Conservation (phyloP, 2,797 vertebrate genomes). For the Neosilurus mollespiculum region DNA sequence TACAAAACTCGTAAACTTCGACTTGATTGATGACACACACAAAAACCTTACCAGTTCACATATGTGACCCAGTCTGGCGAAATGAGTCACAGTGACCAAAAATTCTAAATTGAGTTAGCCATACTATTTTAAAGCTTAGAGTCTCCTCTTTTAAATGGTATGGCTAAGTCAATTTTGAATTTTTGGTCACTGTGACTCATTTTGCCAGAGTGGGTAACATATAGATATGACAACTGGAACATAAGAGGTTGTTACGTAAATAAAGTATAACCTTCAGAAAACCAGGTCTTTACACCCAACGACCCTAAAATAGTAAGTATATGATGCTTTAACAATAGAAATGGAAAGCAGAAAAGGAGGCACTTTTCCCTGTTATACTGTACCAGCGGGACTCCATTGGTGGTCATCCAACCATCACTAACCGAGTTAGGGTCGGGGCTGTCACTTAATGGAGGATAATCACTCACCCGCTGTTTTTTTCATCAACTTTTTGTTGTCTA, state of each 20-base stretch:
- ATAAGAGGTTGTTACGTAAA: background rate
- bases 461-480: constrained; percentile 79
- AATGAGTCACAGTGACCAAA: no score
- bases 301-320: background rate
- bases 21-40: background rate
- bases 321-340: constrained; percentile 21
- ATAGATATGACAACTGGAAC: background rate
- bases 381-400: constrained; percentile 86
- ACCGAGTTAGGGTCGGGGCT: constrained; percentile 90
- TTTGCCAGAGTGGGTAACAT: no score
- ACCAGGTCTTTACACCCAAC: background rate
- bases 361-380: constrained; percentile 77
- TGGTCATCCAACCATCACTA: constrained; percentile 91
- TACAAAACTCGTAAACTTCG: background rate
- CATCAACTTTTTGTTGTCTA: constrained; percentile 77
- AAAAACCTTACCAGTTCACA: background rate
- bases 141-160: no score
- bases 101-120: no score
- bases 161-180: no score
- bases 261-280: background rate
- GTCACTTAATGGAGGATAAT: constrained; percentile 80
- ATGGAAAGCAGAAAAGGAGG: constrained; percentile 60
- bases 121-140: no score
- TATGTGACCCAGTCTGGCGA: no score
- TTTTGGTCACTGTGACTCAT: no score